Evolutionary conservation across 1,140 invertebrate species (phyloP), one percentile per base, ranked within the genome.

Genomic region (Stegodyphus dumicola): DNA sequence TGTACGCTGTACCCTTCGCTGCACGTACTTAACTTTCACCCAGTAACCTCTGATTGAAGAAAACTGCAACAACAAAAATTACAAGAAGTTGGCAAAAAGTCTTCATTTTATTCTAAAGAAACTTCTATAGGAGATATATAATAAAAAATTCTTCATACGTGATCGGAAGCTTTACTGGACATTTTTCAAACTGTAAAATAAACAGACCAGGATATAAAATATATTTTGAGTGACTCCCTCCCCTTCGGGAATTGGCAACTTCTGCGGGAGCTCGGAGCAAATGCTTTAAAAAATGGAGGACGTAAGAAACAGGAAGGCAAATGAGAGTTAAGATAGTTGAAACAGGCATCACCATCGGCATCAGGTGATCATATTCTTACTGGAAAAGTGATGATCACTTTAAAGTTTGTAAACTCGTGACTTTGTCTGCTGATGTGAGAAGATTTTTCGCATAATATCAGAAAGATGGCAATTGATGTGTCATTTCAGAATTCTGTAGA

Each of bases 41-140:
- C n/a, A 52, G 52, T 54, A 49, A 60, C 56, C 77, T 69, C 48
- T 60, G 48, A 70, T 85, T 76, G 73, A 69, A 85, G 53, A 85
- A 85, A 85, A 77, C 66, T 76, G 76, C 73, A 85, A 75, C 80
- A 75, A 83, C 70, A 81, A 81, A 74, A 49, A 49, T 48, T 18
- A 18, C 5, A 7, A 6, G 49, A 74, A 83, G 69, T 77, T 76
- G 52, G 75, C 80, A 75, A 73, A 85, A 85, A 85, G 67, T 84
- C 81, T 85, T 85, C 81, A 85, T 76, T 85, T 85, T 83, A 69
- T 66, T 75, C 77, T 85, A 75, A 77, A 77, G 53, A 85, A 85
- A 85, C 81, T 85, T 69, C 11, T 15, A 85, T 48, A 85, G 77
- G 49, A 85, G 52, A 83, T 69, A 52, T 76, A 5, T 75, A 81